phyloP scores from a whole-genome alignment of 2,888 invertebrate genomes.

The Drosophila testacea region DNA sequence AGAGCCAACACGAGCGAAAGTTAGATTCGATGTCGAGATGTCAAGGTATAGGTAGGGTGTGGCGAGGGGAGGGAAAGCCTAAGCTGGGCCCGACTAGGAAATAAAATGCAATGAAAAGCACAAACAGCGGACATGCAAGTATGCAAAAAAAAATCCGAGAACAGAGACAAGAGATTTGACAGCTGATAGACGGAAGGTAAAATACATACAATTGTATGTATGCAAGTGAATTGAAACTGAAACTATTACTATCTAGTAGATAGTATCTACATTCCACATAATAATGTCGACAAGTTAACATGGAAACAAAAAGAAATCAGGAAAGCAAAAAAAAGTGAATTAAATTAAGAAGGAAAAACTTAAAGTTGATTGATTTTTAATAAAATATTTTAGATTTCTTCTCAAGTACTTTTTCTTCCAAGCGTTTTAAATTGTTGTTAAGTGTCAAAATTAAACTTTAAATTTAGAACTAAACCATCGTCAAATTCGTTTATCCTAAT shows the following conservation, averaged over 20 bases:
- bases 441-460: no score
- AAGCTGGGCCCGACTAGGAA: constrained; percentile 60
- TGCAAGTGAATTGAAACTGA: constrained; percentile 12
- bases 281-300: no score
- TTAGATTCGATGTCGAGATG: constrained; percentile 13
- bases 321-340: no score
- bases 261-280: constrained; percentile 5
- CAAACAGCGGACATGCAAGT: constrained; percentile 75
- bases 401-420: no score
- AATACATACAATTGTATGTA: constrained; percentile 1
- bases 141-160: constrained; percentile 40
- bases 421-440: no score
- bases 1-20: constrained; percentile 16
- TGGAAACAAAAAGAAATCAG: no score
- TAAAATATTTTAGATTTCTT: no score
- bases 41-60: neutral
- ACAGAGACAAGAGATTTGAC: constrained; percentile 48
- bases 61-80: constrained; percentile 22
- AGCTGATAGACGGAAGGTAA: constrained; percentile 50
- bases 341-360: no score
- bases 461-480: no score
- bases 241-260: constrained; percentile 8
- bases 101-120: constrained; percentile 76
- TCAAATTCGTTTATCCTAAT: no score
- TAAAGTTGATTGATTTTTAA: no score